These are phyloP conservation scores for Apeltes quadracus DNA, from an alignment of 2,113 vertebrate species.

Conservation along the genomic window DNA sequence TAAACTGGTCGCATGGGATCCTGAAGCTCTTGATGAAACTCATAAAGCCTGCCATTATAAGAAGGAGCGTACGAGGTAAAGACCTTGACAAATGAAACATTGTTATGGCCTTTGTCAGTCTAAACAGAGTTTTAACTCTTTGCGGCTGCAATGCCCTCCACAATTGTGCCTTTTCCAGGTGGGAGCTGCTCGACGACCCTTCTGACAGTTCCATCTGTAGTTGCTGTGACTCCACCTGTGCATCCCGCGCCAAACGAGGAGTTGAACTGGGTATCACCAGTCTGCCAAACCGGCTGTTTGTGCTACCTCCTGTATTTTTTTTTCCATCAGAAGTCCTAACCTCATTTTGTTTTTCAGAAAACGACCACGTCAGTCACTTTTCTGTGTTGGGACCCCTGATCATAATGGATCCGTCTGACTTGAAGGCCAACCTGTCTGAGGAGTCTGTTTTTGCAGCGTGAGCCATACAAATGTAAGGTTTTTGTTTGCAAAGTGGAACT, in stretches of 20 bases:
- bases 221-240: constrained; percentile 74
- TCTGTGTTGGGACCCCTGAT: constrained; percentile 75
- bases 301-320: neutral
- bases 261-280: constrained; percentile 37
- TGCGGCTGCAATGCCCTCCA: neutral
- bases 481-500: neutral
- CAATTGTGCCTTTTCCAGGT: constrained; percentile 44
- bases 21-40: constrained; percentile 44
- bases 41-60: constrained; percentile 83
- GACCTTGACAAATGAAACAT: neutral
- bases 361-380: constrained; percentile 25
- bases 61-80: constrained; percentile 67
- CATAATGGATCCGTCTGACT: constrained; percentile 42
- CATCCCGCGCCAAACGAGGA: constrained; percentile 37
- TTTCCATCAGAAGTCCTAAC: neutral
- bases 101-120: neutral
- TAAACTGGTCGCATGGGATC: constrained; percentile 79
- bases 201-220: constrained; percentile 66
- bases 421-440: rapidly evolving
- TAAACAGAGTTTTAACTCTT: neutral
- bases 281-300: rapidly evolving
- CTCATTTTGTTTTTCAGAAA: constrained; percentile 9
- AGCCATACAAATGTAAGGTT: neutral
- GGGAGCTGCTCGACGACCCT: constrained; percentile 76
- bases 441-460: neutral